A percentile compares a stretch with the other conserved stretches of the same genome.
phyloP scores from a whole-genome alignment of 2,888 invertebrate genomes.

The Automeris io region DNA sequence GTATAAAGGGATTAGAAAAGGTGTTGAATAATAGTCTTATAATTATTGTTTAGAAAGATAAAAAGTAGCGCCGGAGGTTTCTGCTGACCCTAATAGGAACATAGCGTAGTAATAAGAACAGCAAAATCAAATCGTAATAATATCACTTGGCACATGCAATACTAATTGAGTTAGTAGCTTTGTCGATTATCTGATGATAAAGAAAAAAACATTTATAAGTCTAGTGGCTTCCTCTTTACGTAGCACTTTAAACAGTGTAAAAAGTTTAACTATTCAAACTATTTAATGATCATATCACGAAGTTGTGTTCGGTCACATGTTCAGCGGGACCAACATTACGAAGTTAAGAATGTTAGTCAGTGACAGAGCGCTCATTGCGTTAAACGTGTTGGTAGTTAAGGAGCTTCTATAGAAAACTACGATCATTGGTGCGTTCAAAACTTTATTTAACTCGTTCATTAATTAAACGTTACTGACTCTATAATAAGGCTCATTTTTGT shows the following conservation, averaged over 20 bases:
- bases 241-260: conserved; percentile 3
- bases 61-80: no score
- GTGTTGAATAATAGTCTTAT: no score
- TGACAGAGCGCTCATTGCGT: conserved; percentile 56
- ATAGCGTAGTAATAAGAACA: no score
- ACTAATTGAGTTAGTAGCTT: no score
- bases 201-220: no score
- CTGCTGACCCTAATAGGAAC: no score
- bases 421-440: conserved; percentile 51
- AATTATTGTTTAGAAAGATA: no score
- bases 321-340: conserved; percentile 57
- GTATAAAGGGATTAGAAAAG: no score
- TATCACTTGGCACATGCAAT: no score
- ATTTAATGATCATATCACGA: conserved; percentile 53
- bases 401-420: conserved; percentile 26
- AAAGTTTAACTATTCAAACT: conserved; percentile 6
- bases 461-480: conserved; percentile 10
- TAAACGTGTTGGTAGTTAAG: conserved; percentile 39
- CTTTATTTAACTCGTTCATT: conserved; percentile 12
- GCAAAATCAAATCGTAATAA: no score
- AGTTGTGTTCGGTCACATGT: conserved; percentile 60
- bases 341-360: conserved; percentile 41
- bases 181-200: no score
- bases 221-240: no score
- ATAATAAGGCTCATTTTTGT: conserved; percentile 17